Base-by-base conservation (phyloP, 2,888 invertebrate genomes). In the Diarsia brunnea region DNA sequence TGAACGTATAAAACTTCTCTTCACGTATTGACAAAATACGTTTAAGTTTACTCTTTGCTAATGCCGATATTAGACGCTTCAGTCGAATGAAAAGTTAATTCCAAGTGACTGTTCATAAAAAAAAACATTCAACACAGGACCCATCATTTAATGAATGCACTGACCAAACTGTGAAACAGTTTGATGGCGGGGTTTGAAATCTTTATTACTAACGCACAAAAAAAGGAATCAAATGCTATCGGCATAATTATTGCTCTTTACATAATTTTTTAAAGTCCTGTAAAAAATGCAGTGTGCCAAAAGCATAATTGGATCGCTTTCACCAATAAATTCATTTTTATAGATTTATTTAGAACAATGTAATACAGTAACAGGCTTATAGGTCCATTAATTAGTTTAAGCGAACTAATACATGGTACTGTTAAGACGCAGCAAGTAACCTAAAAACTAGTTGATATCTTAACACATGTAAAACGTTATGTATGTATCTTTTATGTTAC, bases 1-100 rank as follows among this genome's bases (percentile, higher is more conserved):
- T 79, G 27, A 24, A 72, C 38, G 8, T 27, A 53, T 43, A 53
- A 51, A 82, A 51, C 47, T 45, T 58, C 16, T 51, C 45, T n/a
- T 5, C 19, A 38, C 14, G 21, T 51, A 76, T 65, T 60, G 69
- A 75, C 63, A 69, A 75, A 71, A 66, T 38, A 73, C 53, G n/a
- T 78, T 43, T 63, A 69, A 53, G 68, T 69, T 27, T 16, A 8
- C 14, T 38, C 38, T 38, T 38, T 43, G 63, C 4, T 43, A 43
- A 43, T n/a, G 63, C 63, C 5, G n/a, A n/a, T 43, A n/a, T n/a
- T n/a, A 63, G 63, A 63, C 14, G 43, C 8, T 63, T 63, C 63
- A 63, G 8, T 63, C n/a, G 14, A n/a, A 63, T 43, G n/a, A 43
- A 63, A 3, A 7, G 7, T 43, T 43, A 0, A 27, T 10, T 27